Evolutionary conservation across 1,140 invertebrate genomes (phyloP).

Genomic region (Drosophila bocki): DNA sequence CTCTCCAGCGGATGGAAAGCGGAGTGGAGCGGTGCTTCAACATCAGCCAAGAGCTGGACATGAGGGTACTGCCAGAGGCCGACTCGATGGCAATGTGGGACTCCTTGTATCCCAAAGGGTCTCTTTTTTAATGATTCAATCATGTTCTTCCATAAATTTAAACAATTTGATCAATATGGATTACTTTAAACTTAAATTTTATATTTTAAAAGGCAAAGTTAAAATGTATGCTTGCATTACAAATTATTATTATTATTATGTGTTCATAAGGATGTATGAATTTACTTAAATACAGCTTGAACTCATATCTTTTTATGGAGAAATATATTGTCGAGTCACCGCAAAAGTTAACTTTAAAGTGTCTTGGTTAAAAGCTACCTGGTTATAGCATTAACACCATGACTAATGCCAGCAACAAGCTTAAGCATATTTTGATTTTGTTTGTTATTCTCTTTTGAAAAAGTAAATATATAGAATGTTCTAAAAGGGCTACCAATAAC

Average conservation of each 20-base stretch:
- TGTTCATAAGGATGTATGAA: conserved; percentile 5
- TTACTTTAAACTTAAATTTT: not conserved
- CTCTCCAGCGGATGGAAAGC: conserved; percentile 19
- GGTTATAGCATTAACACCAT: too few relatives aligned
- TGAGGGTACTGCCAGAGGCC: conserved; percentile 78
- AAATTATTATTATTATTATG: not conserved
- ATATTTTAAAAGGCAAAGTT: not conserved
- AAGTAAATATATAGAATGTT: too few relatives aligned
- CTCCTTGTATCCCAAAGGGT: conserved; percentile 22
- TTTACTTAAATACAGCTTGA: not conserved
- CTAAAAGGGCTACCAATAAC: not conserved
- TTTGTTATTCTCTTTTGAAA: not conserved
- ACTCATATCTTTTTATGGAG: not conserved
- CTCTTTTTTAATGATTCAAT: not conserved
- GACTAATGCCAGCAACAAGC: not conserved
- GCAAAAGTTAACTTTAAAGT: conserved; percentile 8
- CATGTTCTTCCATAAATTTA: not conserved
- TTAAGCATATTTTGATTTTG: not conserved
- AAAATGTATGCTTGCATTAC: not conserved
- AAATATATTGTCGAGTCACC: not conserved
- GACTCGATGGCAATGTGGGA: conserved; percentile 84
- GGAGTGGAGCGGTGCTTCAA: conserved; percentile 74
- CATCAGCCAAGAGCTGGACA: conserved; percentile 73
- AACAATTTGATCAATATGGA: too few relatives aligned
- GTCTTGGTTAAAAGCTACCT: conserved; percentile 4